phyloP scores from a whole-genome alignment of 2,888 invertebrate genomes.

The Hofmannophila pseudospretella region DNA sequence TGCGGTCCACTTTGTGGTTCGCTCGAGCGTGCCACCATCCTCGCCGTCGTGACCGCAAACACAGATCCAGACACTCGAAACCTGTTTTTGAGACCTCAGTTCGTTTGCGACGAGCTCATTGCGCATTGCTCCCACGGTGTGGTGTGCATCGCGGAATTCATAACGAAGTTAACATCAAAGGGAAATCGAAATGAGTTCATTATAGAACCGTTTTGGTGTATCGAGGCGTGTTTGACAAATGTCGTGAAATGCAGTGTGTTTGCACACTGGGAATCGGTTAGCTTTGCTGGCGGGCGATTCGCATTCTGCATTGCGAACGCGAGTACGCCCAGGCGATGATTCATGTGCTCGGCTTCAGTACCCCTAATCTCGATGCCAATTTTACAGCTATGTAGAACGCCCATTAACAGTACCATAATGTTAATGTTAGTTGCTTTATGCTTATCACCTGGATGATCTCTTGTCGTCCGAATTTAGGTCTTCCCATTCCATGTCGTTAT shows the following conservation, averaged over 20 bases:
- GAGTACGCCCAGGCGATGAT: constrained; percentile 24
- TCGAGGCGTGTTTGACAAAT: neutral
- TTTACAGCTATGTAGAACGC: constrained; percentile 47
- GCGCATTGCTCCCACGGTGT: constrained; percentile 31
- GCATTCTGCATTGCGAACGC: constrained; percentile 1
- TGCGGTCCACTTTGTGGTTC: constrained; percentile 59
- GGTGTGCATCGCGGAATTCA: constrained; percentile 21
- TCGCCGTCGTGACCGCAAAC: constrained; percentile 61
- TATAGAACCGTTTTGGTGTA: constrained; percentile 13
- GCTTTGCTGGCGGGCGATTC: constrained; percentile 12
- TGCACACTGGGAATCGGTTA: constrained; percentile 8
- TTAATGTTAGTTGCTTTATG: too few species aligned
- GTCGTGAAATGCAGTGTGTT: neutral
- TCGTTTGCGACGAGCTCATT: constrained; percentile 23
- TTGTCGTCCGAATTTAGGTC: too few species aligned
- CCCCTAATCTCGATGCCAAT: constrained; percentile 47
- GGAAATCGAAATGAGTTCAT: constrained; percentile 17
- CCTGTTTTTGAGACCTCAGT: constrained; percentile 45
- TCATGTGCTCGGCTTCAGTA: constrained; percentile 33
- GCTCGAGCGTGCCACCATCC: constrained; percentile 48
- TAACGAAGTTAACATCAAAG: constrained; percentile 25
- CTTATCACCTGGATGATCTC: too few species aligned
- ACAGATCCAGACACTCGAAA: constrained; percentile 44
- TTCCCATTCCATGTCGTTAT: too few species aligned
- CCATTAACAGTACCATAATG: constrained; percentile 43